Percentiles rank a stretch among this genome's conserved stretches.
Conservation (phyloP, 2,113 vertebrate species). For the Mionectes macconnelli region DNA sequence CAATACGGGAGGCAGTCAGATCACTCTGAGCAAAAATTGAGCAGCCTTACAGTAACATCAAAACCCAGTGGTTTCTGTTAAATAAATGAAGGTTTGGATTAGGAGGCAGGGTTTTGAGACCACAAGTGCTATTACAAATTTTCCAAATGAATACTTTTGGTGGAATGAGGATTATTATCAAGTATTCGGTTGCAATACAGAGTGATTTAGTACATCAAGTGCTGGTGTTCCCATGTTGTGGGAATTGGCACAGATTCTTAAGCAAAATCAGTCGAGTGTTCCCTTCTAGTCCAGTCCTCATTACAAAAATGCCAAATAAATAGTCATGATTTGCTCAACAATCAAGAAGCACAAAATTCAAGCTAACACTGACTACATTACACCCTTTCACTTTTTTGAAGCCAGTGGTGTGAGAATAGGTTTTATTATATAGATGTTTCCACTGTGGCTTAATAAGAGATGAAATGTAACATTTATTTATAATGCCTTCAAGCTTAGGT, state of each 20-base stretch:
- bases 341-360: slow-evolving; percentile 17
- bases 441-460: background rate
- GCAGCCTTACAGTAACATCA: background rate
- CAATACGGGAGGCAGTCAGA: background rate
- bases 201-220: slow-evolving; percentile 10
- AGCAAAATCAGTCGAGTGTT: slow-evolving; percentile 47
- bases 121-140: slow-evolving; percentile 1
- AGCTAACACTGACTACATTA: background rate
- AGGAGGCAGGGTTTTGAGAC: background rate
- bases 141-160: slow-evolving; percentile 26
- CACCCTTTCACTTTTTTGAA: slow-evolving; percentile 5
- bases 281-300: slow-evolving; percentile 2
- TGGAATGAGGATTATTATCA: background rate
- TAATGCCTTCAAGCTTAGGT: background rate
- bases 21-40: background rate
- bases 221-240: slow-evolving; percentile 1
- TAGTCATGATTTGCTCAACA: slow-evolving; percentile 26
- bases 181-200: slow-evolving; percentile 7
- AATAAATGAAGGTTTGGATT: slow-evolving; percentile 20
- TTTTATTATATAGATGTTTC: slow-evolving; percentile 38
- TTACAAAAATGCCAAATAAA: slow-evolving; percentile 59
- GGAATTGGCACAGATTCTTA: background rate
- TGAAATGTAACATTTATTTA: slow-evolving; percentile 17
- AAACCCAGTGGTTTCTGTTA: background rate
- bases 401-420: background rate